Base-by-base conservation (phyloP, 2,797 vertebrate genomes). In the Bufotes viridis region DNA sequence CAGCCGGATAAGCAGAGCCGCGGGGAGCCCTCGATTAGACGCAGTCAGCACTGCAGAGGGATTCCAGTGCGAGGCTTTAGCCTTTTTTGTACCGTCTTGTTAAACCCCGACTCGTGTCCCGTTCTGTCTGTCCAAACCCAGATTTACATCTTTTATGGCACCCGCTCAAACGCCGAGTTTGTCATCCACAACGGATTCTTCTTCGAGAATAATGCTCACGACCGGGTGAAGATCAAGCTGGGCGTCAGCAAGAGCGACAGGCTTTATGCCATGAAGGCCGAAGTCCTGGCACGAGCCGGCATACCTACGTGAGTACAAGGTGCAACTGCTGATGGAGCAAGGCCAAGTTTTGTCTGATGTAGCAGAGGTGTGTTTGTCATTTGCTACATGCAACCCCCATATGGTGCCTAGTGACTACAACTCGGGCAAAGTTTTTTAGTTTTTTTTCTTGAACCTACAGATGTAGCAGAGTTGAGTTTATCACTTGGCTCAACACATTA, bases 131-230 rank as follows among this genome's bases (percentile, higher is more conserved):
- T 92, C 91, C 91, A 89, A 91, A 92, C 72, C 88, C 93, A 99
- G 98, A 98, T 99, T 94, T 99, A 99, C 95, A 99, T 99, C 93
- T 99, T 99, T 94, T 99, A 99, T 86, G 98, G 98, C 92, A 99
- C 98, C 55, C 96, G 98, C 91, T 99, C 98, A 93, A 99, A 99
- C 87, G 96, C 97, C 0, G 98, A 99, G 94, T 99, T 99, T 91
- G 97, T 99, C 92, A 98, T 99, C 95, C 98, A 99, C 95, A 99
- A 97, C 90, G 98, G 98, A 88, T 99, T 99, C 96, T 99, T 99
- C 96, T 99, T 97, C 94, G 97, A 98, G 94, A 97, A 97, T 93
- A 99, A 99, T 91, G 95, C 95, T 90, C 98, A 99, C 87, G 98
- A 99, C 96, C 95, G 98, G 93, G 98, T 99, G 92, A 99, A 99